Evolutionary conservation across 1,140 invertebrate genomes (phyloP), one percentile per base, ranked within the genome.

Genomic region (Trichomalopsis sarcophagae): DNA sequence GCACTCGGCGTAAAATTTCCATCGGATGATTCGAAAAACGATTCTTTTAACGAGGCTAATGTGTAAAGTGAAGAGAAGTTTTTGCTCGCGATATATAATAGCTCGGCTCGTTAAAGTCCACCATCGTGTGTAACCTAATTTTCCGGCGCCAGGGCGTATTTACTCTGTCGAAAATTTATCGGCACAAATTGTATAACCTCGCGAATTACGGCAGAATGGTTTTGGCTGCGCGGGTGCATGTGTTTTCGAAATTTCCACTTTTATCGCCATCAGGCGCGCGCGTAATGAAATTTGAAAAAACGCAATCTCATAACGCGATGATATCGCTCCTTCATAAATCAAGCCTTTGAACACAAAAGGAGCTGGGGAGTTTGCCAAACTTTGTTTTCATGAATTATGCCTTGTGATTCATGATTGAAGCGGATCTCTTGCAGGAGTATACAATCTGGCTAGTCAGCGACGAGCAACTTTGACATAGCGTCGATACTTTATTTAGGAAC

Each of bases 161-260:
- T 62, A 33, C 50, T 62, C 50, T 55, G 23, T 78, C 27, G 50
- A 78, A 78, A 78, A 78, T 78, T 2, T 27, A 47, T 77, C n/a
- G n/a, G 55, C 44, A 13, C 50, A n/a, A 76, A 76, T 47, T 76
- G 27, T 36, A 40, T 33, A 23, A 27, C n/a, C n/a, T 27, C 66
- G 23, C 14, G n/a, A n/a, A n/a, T n/a, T n/a, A n/a, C n/a, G n/a
- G n/a, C n/a, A n/a, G n/a, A n/a, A n/a, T n/a, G n/a, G n/a, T n/a
- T n/a, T n/a, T n/a, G n/a, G n/a, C n/a, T n/a, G n/a, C n/a, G n/a
- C n/a, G n/a, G n/a, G n/a, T n/a, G n/a, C n/a, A n/a, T n/a, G n/a
- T n/a, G n/a, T n/a, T n/a, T n/a, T n/a, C n/a, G n/a, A n/a, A n/a
- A n/a, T n/a, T n/a, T n/a, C n/a, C n/a, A n/a, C n/a, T n/a, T n/a